Evolutionary conservation across 2,797 vertebrate genomes (phyloP).

Genomic region (Sparidentex hasta): DNA sequence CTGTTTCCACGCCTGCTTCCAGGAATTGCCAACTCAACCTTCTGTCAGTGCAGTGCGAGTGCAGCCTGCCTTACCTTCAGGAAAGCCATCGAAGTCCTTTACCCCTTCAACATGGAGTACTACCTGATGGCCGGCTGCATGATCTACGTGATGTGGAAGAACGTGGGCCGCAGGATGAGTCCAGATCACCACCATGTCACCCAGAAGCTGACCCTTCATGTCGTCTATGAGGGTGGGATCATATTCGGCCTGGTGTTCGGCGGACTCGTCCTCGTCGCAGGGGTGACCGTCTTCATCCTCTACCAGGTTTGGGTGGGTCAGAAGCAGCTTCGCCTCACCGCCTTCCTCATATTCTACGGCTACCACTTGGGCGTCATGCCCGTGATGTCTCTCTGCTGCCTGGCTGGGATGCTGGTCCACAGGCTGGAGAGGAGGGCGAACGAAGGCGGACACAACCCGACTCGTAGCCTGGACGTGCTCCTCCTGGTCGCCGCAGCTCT

Average conservation of each 20-base stretch:
- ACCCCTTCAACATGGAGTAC: conserved; percentile 93
- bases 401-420: conserved; percentile 85
- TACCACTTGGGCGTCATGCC: conserved; percentile 88
- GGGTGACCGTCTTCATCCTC: conserved; percentile 85
- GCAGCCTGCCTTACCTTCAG: conserved; percentile 85
- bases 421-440: conserved; percentile 85
- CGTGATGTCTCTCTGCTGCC: conserved; percentile 85
- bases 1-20: neutral
- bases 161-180: conserved; percentile 86
- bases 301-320: conserved; percentile 89
- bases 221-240: conserved; percentile 67
- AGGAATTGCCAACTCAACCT: conserved; percentile 45
- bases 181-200: conserved; percentile 11
- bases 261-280: conserved; percentile 73
- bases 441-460: conserved; percentile 88
- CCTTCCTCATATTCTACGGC: conserved; percentile 89
- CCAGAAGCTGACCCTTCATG: conserved; percentile 71
- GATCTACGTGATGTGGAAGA: conserved; percentile 96
- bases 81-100: conserved; percentile 90
- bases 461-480: conserved; percentile 90
- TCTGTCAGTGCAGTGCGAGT: conserved; percentile 80
- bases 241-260: conserved; percentile 87
- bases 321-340: conserved; percentile 45
- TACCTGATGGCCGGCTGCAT: conserved; percentile 90
- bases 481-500: conserved; percentile 88